Conservation (phyloP, 2,797 vertebrate species). For the Peromyscus aztecus region DNA sequence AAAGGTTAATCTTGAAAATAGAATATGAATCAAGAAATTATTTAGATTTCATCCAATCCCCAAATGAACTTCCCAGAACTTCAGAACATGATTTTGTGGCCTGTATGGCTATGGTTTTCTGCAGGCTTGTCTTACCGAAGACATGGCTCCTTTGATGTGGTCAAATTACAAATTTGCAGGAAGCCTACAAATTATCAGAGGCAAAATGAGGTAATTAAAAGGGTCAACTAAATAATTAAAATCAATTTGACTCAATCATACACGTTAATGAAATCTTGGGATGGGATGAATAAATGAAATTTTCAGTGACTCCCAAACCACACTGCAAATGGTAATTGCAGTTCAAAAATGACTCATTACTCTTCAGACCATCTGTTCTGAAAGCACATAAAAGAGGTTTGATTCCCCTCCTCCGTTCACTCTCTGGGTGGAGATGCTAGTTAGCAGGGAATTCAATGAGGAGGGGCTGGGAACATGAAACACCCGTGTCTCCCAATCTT, state of each 20-base stretch:
- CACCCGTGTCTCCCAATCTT: not conserved
- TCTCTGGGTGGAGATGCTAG: not conserved
- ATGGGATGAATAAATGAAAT: constrained; percentile 53
- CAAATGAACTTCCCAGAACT: not conserved
- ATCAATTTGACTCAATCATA: constrained; percentile 51
- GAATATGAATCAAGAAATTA: not conserved
- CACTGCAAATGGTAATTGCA: constrained; percentile 31
- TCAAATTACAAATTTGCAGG: constrained; percentile 46
- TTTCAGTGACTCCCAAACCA: constrained; percentile 63
- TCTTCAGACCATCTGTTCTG: constrained; percentile 16
- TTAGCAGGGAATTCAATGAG: not conserved
- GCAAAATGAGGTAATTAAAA: constrained; percentile 60
- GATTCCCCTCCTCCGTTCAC: not conserved
- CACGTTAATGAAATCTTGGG: constrained; percentile 62
- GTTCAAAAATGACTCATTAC: not conserved
- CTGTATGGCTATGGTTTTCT: not conserved
- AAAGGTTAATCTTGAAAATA: not conserved
- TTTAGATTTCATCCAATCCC: not conserved
- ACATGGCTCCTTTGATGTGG: constrained; percentile 30
- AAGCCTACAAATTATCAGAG: constrained; percentile 51
- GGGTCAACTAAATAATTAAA: constrained; percentile 72
- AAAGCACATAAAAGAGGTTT: not conserved
- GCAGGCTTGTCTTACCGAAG: not conserved
- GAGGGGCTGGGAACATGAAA: not conserved
- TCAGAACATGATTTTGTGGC: not conserved